Evolutionary conservation across 37 sponge, comb jelly and placozoan species (phyloP), one percentile per base, ranked within the genome.

Genomic region (Agelas oroides): DNA sequence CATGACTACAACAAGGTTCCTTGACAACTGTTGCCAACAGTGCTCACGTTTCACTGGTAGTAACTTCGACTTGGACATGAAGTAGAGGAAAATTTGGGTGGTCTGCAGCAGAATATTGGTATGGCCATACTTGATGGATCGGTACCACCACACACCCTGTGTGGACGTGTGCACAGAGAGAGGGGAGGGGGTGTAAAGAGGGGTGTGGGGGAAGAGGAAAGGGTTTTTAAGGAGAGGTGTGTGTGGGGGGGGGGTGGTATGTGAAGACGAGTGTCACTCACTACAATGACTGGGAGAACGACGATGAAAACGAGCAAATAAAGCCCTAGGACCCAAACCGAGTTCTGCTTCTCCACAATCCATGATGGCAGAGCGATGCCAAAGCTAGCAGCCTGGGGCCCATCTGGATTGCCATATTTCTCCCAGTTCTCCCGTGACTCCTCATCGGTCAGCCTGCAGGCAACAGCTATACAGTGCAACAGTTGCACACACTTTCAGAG

Each of bases 301-400:
- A 97, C 66, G 74, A 94, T 86, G 70, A 97, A 90, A 36, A 91
- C 85, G 0, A 35, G 54, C 63, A 97, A 84, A 41, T 94, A 97
- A 0, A 86, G 53, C 20, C 68, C 88, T 75, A 94, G 60, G 39
- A 94, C 88, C 83, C 87, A 89, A 23, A 89, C 55, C 0, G 95
- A 95, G 61, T 92, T 93, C 59, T 98, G 71, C 80, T 94, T 89
- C 67, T 92, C 93, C n/a, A 96, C 97, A 53, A 98, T 92, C 95
- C 95, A 96, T 16, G 97, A 85, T 0, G 99, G 99, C 34, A 98
- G 86, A 35, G 99, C 99, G 41, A 98, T 96, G 25, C 94, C 94
- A 90, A 98, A 96, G 25, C 70, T 88, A 23, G 84, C 68, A 38
- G 82, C 95, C 63, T 86, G 90, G 28, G 94, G 95, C 8, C 98